Evolutionary conservation across 2,888 invertebrate species (phyloP).

Genomic region (Actias luna): DNA sequence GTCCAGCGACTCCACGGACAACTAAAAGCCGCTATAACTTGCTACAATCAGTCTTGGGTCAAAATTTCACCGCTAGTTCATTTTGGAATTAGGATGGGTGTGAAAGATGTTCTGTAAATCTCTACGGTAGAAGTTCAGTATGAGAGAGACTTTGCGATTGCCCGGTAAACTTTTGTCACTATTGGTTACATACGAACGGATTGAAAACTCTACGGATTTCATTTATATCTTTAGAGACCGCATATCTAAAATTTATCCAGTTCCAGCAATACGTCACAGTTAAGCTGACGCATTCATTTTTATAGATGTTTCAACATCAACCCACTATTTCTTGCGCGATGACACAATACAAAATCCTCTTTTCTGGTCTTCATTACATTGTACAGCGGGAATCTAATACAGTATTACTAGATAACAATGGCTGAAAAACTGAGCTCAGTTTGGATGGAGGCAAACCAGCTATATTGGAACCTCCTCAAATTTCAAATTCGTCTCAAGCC

Average conservation of each 20-base stretch:
- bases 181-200: too few species aligned
- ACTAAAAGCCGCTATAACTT: too few species aligned
- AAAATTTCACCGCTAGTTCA: too few species aligned
- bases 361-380: not conserved
- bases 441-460: not conserved
- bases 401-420: not conserved
- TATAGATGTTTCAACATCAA: not conserved
- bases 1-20: too few species aligned
- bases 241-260: not conserved
- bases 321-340: not conserved
- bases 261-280: not conserved
- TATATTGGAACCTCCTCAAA: not conserved
- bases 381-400: not conserved
- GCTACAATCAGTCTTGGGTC: too few species aligned
- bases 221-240: not conserved
- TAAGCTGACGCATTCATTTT: not conserved
- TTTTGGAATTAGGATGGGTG: too few species aligned
- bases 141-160: not conserved
- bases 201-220: not conserved
- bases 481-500: not conserved
- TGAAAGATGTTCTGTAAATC: too few species aligned
- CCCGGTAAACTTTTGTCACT: too few species aligned
- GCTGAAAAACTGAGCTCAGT: not conserved
- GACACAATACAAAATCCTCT: not conserved
- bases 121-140: too few species aligned